Evolutionary conservation across 2,113 vertebrate genomes (phyloP), one percentile per base, ranked within the genome.

Genomic region (Takifugu flavidus): DNA sequence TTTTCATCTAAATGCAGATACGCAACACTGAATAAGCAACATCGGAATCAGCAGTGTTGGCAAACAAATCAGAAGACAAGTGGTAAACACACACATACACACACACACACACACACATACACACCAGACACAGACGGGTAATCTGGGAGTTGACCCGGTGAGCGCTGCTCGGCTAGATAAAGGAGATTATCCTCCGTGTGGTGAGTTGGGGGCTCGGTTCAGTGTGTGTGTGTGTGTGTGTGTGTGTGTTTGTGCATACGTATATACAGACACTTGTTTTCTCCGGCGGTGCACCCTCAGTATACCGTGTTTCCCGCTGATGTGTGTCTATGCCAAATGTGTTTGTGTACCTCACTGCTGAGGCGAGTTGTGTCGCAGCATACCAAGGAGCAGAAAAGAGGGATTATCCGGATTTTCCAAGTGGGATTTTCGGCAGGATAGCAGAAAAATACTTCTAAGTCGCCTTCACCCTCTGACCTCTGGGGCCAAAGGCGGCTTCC

Each of bases 401-500:
- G 76, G 72, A 86, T 87, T 86, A 85, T 74, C 54, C 54, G 63
- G 82, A 83, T 86, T 85, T 82, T 81, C 65, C 47, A 64, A 58
- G 68, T 56, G 52, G 77, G 71, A 72, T 85, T 82, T 74, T 65
- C 59, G 70, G 60, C 51, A 66, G 68, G 59, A 56, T 51, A 74
- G 53, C 50, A 43, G 49, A 62, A 66, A 79, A 72, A 83, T 61
- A 68, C 65, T 25, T 52, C 61, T 71, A 76, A 80, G 8, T 82
- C 60, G 29, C 64, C 59, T 49, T 66, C 62, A 71, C 67, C 60
- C 46, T 26, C 43, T 82, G 78, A 83, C 72, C 75, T 78, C 39
- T 45, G 25, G 31, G 39, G 25, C 12, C 56, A 27, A 46, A 51
- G 27, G 27, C n/a, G 6, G 42, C 54, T 58, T 66, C 54, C 5